Conservation (phyloP, 2,113 vertebrate species). For the Amphiprion percula region DNA sequence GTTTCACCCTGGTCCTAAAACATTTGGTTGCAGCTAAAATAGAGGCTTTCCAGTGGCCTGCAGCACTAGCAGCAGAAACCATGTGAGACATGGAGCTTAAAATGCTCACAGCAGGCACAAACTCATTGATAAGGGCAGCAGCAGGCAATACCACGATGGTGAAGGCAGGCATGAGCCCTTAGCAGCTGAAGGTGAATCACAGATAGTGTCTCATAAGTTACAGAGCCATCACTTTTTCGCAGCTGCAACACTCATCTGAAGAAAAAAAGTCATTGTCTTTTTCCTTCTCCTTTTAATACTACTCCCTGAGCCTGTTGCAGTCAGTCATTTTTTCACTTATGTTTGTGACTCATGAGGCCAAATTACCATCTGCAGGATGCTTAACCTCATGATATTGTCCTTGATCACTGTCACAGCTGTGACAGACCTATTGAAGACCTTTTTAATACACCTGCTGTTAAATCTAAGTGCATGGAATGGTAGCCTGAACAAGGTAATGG, state of each 20-base stretch:
- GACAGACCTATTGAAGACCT: constrained; percentile 15
- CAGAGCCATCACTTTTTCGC: constrained; percentile 1
- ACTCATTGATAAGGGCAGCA: constrained; percentile 47
- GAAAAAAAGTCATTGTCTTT: constrained; percentile 6
- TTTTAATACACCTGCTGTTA: constrained; percentile 15
- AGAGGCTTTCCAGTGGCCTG: not conserved
- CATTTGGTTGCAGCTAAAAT: constrained; percentile 7
- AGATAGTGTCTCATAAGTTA: constrained; percentile 27
- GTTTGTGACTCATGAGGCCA: constrained; percentile 17
- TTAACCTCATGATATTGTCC: constrained; percentile 38
- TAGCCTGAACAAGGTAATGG: constrained; percentile 5
- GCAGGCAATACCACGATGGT: constrained; percentile 28
- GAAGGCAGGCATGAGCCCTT: constrained; percentile 32
- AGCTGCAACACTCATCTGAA: constrained; percentile 10
- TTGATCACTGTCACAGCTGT: constrained; percentile 28
- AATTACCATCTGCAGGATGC: constrained; percentile 32
- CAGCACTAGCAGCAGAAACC: not conserved
- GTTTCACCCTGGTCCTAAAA: constrained; percentile 9
- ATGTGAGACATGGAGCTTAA: constrained; percentile 26
- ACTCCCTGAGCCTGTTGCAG: not conserved
- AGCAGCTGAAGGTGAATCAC: constrained; percentile 49
- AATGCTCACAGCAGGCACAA: constrained; percentile 46
- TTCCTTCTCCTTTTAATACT: constrained; percentile 7
- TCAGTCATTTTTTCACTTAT: not conserved
- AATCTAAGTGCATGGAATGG: constrained; percentile 7